These are phyloP conservation scores for Zosterops lateralis DNA, from an alignment of 2,113 vertebrate species.

Conservation along the genomic window DNA sequence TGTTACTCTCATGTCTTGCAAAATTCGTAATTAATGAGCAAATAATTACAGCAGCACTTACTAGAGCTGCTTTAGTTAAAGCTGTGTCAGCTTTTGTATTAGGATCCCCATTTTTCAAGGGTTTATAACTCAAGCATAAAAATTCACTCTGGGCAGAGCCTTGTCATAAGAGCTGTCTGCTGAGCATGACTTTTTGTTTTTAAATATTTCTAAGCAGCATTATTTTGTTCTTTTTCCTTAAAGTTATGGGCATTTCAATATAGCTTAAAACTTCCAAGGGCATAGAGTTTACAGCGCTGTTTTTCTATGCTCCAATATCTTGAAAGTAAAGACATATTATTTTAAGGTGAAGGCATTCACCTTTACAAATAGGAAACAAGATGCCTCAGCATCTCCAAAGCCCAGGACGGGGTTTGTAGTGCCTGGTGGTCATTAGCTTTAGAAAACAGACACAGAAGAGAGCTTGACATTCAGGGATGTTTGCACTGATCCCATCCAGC, in stretches of 20 bases:
- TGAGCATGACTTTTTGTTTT: neutral
- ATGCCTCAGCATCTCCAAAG: neutral
- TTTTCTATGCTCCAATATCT: neutral
- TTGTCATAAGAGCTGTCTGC: conserved; percentile 26
- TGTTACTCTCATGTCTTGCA: conserved; percentile 72
- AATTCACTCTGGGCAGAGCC: conserved; percentile 27
- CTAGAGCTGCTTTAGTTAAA: conserved; percentile 61
- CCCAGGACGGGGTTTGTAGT: neutral
- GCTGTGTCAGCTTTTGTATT: conserved; percentile 65
- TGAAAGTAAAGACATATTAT: neutral
- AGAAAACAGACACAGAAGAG: neutral
- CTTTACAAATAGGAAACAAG: neutral
- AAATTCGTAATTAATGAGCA: conserved; percentile 73
- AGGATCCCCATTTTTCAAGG: conserved; percentile 64
- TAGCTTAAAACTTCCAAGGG: neutral
- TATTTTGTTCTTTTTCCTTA: neutral
- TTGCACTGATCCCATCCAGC: neutral
- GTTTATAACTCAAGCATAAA: conserved; percentile 68
- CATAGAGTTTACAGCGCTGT: neutral
- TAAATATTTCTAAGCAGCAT: neutral
- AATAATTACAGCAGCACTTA: conserved; percentile 72
- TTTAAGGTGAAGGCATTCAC: neutral
- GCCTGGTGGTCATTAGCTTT: neutral
- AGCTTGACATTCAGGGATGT: neutral
- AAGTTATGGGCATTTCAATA: neutral